These are phyloP conservation scores for Tyrannus savana DNA, from an alignment of 2,113 vertebrate genomes.

Conservation along the genomic window DNA sequence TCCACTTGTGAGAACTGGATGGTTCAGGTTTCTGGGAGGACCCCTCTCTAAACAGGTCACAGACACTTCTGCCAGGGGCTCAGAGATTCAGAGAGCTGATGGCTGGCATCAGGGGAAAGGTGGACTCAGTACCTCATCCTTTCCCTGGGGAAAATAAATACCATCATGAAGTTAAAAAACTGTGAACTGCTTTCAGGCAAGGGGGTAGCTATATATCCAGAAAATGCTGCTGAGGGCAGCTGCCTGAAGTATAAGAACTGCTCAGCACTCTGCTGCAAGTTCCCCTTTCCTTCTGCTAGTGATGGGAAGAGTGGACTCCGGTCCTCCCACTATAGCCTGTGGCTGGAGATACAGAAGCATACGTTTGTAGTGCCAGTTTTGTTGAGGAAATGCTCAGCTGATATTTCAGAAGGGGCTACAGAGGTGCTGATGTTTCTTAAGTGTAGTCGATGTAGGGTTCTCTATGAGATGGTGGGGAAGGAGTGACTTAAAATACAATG, in stretches of 20 bases:
- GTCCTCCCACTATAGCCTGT: background rate
- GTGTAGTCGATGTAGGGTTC: background rate
- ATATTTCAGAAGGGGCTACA: background rate
- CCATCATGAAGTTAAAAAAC: background rate
- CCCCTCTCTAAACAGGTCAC: background rate
- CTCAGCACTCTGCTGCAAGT: background rate
- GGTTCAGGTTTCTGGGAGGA: background rate
- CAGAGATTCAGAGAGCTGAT: background rate
- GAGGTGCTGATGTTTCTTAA: background rate
- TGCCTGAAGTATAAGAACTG: background rate
- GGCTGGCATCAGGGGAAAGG: background rate
- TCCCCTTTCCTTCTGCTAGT: background rate
- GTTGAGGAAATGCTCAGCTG: background rate
- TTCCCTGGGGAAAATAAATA: background rate
- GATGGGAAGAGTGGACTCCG: rapidly evolving
- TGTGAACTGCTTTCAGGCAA: background rate
- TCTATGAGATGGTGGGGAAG: background rate
- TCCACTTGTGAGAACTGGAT: background rate
- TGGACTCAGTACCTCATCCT: background rate
- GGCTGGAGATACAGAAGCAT: background rate
- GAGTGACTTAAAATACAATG: background rate
- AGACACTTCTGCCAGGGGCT: background rate
- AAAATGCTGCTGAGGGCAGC: background rate
- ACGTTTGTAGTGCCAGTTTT: rapidly evolving
- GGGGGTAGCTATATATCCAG: background rate